Evolutionary conservation across 1,140 invertebrate genomes (phyloP).

Genomic region (Eupeodes corollae): DNA sequence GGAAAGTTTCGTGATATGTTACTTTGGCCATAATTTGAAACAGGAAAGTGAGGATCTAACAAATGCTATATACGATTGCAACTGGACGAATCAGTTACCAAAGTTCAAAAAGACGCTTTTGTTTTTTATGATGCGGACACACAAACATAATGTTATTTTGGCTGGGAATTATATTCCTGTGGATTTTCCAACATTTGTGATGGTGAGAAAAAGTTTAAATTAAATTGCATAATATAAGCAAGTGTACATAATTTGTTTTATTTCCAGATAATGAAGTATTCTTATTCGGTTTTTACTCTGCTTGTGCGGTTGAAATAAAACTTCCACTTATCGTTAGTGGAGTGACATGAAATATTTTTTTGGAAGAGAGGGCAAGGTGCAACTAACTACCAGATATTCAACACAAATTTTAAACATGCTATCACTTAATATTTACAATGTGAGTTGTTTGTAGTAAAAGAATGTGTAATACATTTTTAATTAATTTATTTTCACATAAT

Average conservation of each 20-base stretch:
- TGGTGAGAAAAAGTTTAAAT: constrained; percentile 9
- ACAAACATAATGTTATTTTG: constrained; percentile 11
- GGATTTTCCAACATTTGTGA: constrained; percentile 22
- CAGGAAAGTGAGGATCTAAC: constrained; percentile 16
- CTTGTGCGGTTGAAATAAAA: constrained; percentile 15
- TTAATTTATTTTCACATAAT: no score
- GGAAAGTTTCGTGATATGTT: constrained; percentile 27
- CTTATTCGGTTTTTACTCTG: constrained; percentile 23
- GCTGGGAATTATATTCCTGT: constrained; percentile 21
- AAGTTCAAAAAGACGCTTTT: constrained; percentile 16
- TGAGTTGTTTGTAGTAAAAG: no score
- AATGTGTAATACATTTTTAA: no score
- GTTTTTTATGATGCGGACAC: constrained; percentile 17
- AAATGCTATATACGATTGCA: constrained; percentile 26
- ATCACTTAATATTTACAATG: no score
- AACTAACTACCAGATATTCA: no score
- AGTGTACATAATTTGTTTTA: constrained; percentile 1
- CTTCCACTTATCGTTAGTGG: no score
- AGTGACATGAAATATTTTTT: no score
- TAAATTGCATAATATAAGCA: constrained; percentile 2
- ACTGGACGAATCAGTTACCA: constrained; percentile 22
- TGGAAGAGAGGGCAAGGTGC: no score
- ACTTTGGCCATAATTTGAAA: constrained; percentile 22
- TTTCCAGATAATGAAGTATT: constrained; percentile 14
- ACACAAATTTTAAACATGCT: no score